A percentile compares a stretch with the other conserved stretches of the same genome.
These are phyloP conservation scores for Melinopterus prodromus DNA, from an alignment of 2,888 invertebrate species.

Conservation along the genomic window DNA sequence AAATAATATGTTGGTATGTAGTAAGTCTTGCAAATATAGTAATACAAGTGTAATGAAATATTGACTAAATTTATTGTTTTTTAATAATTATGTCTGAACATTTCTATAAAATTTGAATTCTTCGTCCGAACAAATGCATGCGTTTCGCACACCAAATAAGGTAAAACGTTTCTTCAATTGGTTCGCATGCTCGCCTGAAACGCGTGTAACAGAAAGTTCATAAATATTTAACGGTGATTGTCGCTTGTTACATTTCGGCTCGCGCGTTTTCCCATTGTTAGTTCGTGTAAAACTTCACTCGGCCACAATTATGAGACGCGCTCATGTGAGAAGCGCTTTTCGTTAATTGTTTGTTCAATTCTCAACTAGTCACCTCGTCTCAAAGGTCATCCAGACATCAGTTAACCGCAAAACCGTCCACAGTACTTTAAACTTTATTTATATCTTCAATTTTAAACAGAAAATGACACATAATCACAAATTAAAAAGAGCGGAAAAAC, in stretches of 20 bases:
- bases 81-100: background rate
- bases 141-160: background rate
- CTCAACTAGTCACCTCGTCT: background rate
- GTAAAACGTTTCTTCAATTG: background rate
- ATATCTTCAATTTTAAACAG: background rate
- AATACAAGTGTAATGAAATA: too few relatives aligned
- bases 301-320: background rate
- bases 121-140: background rate
- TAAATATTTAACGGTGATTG: background rate
- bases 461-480: background rate
- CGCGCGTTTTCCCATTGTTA: slow-evolving; percentile 4
- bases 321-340: background rate
- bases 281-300: background rate
- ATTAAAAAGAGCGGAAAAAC: background rate
- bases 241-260: background rate
- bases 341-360: background rate
- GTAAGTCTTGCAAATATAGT: too few relatives aligned
- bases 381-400: background rate
- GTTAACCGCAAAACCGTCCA: background rate
- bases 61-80: too few relatives aligned
- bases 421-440: background rate
- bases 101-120: background rate
- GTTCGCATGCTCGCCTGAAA: background rate
- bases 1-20: too few relatives aligned
- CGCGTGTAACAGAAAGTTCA: background rate